phyloP scores from a whole-genome alignment of 2,888 invertebrate species.

The Cacoxenus indagator region DNA sequence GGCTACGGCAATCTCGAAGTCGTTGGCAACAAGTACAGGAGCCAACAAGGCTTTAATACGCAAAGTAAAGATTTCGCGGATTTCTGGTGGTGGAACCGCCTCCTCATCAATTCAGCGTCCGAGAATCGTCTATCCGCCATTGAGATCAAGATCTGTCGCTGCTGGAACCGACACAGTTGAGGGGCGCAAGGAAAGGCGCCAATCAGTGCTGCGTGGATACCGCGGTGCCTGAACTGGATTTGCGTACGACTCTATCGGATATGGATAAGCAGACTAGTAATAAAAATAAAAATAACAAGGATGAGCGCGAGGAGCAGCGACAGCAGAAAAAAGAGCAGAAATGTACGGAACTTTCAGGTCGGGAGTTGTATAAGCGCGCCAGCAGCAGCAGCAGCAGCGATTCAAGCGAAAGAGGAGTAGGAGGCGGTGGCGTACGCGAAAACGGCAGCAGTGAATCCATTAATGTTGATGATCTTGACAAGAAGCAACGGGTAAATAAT shows the following conservation, averaged over 20 bases:
- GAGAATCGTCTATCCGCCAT: not conserved
- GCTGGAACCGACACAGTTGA: no score
- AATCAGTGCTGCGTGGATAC: no score
- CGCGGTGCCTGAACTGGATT: no score
- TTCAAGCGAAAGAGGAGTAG: not conserved
- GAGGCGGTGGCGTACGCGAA: not conserved
- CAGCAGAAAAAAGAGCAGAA: no score
- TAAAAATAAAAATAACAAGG: no score
- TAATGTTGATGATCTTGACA: not conserved
- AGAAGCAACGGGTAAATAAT: not conserved
- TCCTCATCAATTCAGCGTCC: not conserved
- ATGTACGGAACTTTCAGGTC: no score
- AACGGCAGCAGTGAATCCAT: not conserved
- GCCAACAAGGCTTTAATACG: constrained; percentile 36
- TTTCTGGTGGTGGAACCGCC: not conserved
- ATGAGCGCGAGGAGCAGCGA: no score
- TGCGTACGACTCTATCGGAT: no score
- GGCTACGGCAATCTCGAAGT: no score
- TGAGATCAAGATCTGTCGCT: no score
- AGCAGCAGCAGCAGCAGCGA: not conserved
- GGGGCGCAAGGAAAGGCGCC: constrained; percentile 11
- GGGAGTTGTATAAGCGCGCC: no score
- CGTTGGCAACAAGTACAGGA: constrained; percentile 30
- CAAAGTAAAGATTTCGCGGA: constrained; percentile 22
- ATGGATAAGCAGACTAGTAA: no score